Percentiles rank a stretch among this genome's conserved stretches.
Evolutionary conservation across 2,113 vertebrate genomes (phyloP).

Genomic region (Lepidothrix coronata): DNA sequence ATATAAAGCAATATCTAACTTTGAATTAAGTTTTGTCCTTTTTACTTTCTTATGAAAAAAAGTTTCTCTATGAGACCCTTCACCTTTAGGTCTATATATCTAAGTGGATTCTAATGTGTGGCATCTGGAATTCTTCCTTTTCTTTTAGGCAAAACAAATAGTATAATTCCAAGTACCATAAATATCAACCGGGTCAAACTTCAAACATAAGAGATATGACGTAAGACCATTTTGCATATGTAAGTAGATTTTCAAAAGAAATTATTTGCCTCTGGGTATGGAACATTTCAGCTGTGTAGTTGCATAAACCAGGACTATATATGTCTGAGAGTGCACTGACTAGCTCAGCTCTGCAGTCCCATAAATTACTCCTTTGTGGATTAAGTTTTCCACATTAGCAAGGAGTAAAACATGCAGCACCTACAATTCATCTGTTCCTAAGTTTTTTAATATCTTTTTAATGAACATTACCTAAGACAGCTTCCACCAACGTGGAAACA

Average conservation of each 20-base stretch:
- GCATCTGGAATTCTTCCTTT: not conserved
- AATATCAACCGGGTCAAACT: not conserved
- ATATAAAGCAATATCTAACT: not conserved
- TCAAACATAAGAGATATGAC: not conserved
- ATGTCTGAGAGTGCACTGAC: not conserved
- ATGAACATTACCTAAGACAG: not conserved
- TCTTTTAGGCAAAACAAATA: not conserved
- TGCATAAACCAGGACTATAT: not conserved
- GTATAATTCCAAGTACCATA: not conserved
- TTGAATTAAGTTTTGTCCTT: not conserved
- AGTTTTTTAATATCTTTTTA: not conserved
- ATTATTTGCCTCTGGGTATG: not conserved
- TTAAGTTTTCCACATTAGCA: not conserved
- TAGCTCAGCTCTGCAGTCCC: not conserved
- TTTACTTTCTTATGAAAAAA: not conserved
- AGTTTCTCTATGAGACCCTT: not conserved
- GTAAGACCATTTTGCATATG: not conserved
- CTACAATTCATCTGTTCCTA: not conserved
- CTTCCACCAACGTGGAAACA: not conserved
- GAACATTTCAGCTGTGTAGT: not conserved
- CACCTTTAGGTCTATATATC: not conserved
- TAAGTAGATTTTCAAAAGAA: not conserved
- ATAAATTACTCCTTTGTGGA: not conserved
- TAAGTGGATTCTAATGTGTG: not conserved
- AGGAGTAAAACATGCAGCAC: not conserved